Conservation (phyloP, 64 coral and sea anemone genomes). For the Montipora capricornis region DNA sequence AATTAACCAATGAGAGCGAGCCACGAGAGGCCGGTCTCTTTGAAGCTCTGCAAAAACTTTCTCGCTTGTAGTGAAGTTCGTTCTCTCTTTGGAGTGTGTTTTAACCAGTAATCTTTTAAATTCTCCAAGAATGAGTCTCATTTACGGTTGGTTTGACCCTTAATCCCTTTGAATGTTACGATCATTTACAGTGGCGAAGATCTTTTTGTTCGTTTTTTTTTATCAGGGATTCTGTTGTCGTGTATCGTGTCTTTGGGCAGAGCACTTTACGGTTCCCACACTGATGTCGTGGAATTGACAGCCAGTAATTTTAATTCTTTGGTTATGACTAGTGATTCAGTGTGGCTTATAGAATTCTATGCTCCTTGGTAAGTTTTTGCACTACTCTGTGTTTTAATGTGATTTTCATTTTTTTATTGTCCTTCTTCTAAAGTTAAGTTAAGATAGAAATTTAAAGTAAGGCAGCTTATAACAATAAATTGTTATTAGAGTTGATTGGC, state of each 20-base stretch:
- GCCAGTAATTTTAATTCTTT: slow-evolving; percentile 91
- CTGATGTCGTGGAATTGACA: slow-evolving; percentile 94
- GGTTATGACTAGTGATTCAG: slow-evolving; percentile 89
- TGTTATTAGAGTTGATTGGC: no score
- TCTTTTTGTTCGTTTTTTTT: slow-evolving; percentile 32
- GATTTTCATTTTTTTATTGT: no score
- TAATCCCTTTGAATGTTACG: not conserved
- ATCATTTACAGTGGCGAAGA: not conserved
- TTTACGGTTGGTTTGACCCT: slow-evolving; percentile 67
- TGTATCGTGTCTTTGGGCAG: slow-evolving; percentile 55
- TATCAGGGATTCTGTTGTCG: slow-evolving; percentile 73
- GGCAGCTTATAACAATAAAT: no score
- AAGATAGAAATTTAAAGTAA: no score
- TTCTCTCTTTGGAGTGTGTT: not conserved
- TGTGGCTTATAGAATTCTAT: slow-evolving; percentile 98
- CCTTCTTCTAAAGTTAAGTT: no score
- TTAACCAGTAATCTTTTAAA: not conserved
- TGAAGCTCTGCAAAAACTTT: slow-evolving; percentile 61
- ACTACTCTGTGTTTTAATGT: not conserved
- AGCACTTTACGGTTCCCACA: slow-evolving; percentile 85
- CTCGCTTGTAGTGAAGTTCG: slow-evolving; percentile 1
- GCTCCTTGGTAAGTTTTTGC: slow-evolving; percentile 87
- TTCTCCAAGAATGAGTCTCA: slow-evolving; percentile 60
- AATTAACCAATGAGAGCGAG: slow-evolving; percentile 90
- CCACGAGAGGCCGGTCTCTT: slow-evolving; percentile 92